Evolutionary conservation across 2,888 invertebrate genomes (phyloP), one percentile per base, ranked within the genome.

Genomic region (Rhogogaster chlorosoma): DNA sequence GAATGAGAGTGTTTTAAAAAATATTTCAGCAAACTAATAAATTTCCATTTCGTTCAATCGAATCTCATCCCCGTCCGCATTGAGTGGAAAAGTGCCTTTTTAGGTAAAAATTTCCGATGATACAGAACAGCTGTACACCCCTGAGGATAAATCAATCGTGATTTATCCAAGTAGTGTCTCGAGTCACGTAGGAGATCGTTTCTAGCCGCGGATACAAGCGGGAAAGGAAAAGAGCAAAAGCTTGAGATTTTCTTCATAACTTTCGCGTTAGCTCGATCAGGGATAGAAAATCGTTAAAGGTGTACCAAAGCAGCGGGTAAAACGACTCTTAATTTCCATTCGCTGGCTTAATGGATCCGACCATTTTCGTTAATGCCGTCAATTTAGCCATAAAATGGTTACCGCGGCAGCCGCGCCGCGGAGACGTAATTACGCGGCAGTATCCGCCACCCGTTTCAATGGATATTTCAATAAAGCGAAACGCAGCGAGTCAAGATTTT

Each of bases 261-360:
- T 77, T 18, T 53, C 12, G 53, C 49, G 53, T 49, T 26, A 12
- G 26, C 12, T 80, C 38, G 80, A 80, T 80, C 80, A 26, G 42
- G 80, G 38, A 61, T 61, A 61, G 78, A 80, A 61, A 80, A 57
- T 80, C 57, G 80, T 38, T 80, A 42, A 61, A 61, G 15, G 57
- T 80, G 61, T n/a, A 80, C 57, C 36, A 22, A 12, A 36, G 80
- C 22, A 61, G 22, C 36, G 80, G 61, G 57, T 80, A 80, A 80
- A 61, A 80, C 80, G 80, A 80, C 80, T 80, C 80, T 80, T 80
- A 80, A 80, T 80, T 80, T 80, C 80, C 80, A 80, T 80, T 80
- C 61, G 80, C 36, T 61, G 80, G 80, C 80, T 80, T 80, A 80
- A 80, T 80, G 80, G 80, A 80, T 80, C 80, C 80, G 18, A 80